phyloP scores from a whole-genome alignment of 2,113 vertebrate species.

The Panthera uncia region DNA sequence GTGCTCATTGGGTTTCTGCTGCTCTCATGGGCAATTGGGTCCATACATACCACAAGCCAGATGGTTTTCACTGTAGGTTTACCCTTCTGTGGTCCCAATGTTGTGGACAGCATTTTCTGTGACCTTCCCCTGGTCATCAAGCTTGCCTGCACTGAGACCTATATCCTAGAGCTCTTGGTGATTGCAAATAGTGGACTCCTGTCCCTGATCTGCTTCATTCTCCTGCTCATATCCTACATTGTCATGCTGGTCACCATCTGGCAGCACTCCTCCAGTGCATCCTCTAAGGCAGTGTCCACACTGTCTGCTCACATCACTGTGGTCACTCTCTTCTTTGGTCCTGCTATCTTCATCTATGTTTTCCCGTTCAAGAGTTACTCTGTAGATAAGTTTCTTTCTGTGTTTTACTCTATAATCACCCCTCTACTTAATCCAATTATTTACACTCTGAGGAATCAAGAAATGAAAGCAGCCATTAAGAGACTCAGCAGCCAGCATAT shows the following conservation, averaged over 20 bases:
- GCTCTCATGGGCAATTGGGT: conserved; percentile 30
- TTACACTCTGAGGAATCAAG: conserved; percentile 49
- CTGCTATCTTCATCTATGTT: conserved; percentile 47
- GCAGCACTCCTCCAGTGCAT: background rate
- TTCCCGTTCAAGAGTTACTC: conserved; percentile 38
- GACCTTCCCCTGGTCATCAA: conserved; percentile 41
- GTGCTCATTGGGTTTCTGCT: background rate
- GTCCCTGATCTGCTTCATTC: conserved; percentile 46
- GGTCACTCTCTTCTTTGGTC: conserved; percentile 53
- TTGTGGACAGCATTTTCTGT: conserved; percentile 46
- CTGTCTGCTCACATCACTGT: conserved; percentile 52
- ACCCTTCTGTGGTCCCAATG: conserved; percentile 58
- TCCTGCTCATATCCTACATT: conserved; percentile 37
- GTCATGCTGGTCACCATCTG: conserved; percentile 39
- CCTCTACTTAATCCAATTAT: conserved; percentile 64
- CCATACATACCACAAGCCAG: conserved; percentile 32
- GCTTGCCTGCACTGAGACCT: conserved; percentile 49
- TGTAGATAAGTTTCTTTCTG: conserved; percentile 54
- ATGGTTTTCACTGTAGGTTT: conserved; percentile 29
- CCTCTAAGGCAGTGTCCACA: conserved; percentile 54
- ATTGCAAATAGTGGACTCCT: conserved; percentile 30
- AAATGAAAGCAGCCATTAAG: conserved; percentile 57
- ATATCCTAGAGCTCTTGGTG: conserved; percentile 5
- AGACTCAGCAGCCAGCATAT: background rate
- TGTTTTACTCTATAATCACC: conserved; percentile 62